phyloP scores from a whole-genome alignment of 64 coral and sea anemone genomes.

The Montipora capricornis region DNA sequence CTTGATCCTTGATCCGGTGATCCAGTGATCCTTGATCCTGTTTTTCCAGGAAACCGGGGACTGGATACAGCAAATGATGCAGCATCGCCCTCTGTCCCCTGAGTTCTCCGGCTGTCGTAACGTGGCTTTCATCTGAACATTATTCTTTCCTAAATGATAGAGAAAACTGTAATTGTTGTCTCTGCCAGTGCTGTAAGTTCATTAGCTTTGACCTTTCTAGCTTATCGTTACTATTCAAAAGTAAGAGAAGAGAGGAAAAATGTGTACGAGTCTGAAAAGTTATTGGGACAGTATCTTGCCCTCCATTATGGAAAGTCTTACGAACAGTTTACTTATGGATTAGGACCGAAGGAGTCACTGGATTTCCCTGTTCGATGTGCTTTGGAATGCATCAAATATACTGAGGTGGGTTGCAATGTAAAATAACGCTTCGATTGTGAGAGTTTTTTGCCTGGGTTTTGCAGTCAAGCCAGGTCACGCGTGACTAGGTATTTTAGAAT shows the following conservation, averaged over 20 bases:
- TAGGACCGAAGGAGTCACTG: constrained; percentile 27
- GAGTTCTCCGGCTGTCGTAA: too few relatives aligned
- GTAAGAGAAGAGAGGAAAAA: constrained; percentile 6
- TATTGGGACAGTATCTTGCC: constrained; percentile 50
- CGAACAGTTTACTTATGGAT: constrained; percentile 42
- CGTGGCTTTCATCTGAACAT: too few relatives aligned
- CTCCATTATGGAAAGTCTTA: constrained; percentile 62
- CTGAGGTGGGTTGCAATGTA: neutral
- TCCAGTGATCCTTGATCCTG: too few relatives aligned
- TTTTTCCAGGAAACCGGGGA: too few relatives aligned
- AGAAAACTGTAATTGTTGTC: constrained; percentile 22
- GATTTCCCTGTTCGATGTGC: constrained; percentile 64
- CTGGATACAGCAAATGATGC: too few relatives aligned
- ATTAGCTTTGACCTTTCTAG: constrained; percentile 8
- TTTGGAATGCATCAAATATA: constrained; percentile 42
- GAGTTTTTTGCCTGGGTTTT: too few relatives aligned
- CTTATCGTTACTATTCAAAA: constrained; percentile 38
- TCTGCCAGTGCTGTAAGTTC: constrained; percentile 19
- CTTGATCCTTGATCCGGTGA: too few relatives aligned
- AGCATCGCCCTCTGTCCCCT: too few relatives aligned
- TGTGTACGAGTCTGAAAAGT: constrained; percentile 55
- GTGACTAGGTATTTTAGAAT: too few relatives aligned
- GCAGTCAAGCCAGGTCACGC: too few relatives aligned
- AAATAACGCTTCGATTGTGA: neutral
- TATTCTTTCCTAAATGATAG: neutral